Evolutionary conservation across 2,888 invertebrate species (phyloP).

Genomic region (Matsumyia berberina): DNA sequence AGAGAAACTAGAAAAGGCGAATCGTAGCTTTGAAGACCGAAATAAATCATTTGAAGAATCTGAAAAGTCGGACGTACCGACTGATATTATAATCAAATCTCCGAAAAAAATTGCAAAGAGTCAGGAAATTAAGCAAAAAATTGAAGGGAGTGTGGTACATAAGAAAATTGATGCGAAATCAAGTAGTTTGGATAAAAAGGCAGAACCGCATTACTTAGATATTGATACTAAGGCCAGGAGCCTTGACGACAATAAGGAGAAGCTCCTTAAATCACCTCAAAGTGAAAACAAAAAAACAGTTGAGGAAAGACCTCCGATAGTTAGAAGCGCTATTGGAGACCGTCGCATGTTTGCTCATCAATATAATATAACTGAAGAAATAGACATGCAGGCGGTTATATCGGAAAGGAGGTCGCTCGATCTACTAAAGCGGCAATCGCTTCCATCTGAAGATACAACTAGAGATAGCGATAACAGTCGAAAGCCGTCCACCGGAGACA

Average conservation of each 20-base stretch:
- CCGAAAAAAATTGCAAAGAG: conserved; percentile 87
- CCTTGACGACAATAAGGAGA: conserved; percentile 87
- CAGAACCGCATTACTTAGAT: conserved; percentile 86
- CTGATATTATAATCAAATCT: conserved; percentile 86
- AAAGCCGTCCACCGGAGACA: conserved; percentile 85
- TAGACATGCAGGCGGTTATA: conserved; percentile 87
- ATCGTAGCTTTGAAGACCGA: conserved; percentile 88
- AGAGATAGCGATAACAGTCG: conserved; percentile 80
- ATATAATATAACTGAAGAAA: conserved; percentile 83
- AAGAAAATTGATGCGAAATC: conserved; percentile 88
- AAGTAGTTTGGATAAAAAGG: conserved; percentile 88
- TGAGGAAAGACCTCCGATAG: conserved; percentile 82
- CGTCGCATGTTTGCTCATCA: conserved; percentile 83
- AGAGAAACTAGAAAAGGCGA: conserved; percentile 86
- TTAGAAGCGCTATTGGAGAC: conserved; percentile 81
- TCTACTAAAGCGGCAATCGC: conserved; percentile 86
- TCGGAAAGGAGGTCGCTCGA: conserved; percentile 87
- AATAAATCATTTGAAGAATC: conserved; percentile 87
- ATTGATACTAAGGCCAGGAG: conserved; percentile 89
- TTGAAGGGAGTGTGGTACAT: conserved; percentile 87
- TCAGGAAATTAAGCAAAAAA: conserved; percentile 87
- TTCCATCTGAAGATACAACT: conserved; percentile 84
- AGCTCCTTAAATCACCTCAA: conserved; percentile 80
- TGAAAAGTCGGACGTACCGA: conserved; percentile 85
- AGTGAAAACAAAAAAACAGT: conserved; percentile 83